A percentile compares a stretch with the other conserved stretches of the same genome.
Evolutionary conservation across 2,888 invertebrate species (phyloP).

Genomic region (Lasioglossum morio): DNA sequence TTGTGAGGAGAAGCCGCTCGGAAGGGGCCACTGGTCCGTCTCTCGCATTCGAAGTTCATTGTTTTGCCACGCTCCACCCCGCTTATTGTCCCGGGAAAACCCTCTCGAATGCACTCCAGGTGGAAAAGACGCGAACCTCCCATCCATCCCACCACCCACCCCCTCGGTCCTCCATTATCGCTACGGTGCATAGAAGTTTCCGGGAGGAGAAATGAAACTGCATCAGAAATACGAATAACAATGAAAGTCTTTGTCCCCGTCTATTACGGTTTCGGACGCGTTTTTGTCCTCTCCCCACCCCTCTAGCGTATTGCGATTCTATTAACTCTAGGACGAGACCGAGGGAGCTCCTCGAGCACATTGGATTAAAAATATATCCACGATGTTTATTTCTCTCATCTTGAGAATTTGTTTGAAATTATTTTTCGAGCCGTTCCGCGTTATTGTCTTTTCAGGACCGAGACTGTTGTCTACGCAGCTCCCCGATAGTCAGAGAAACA

Average conservation of each 20-base stretch:
- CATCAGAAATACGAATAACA: constrained; percentile 23
- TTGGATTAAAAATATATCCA: not conserved
- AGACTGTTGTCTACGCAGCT: constrained; percentile 31
- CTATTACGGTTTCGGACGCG: constrained; percentile 1
- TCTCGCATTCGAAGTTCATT: constrained; percentile 63
- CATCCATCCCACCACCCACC: not conserved
- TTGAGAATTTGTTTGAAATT: not conserved
- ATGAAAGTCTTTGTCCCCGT: constrained; percentile 29
- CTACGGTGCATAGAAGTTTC: constrained; percentile 9
- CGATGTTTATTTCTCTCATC: not conserved
- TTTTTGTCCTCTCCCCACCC: not conserved
- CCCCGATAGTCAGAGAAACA: constrained; percentile 28
- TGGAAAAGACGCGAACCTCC: constrained; percentile 52
- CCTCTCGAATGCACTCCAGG: constrained; percentile 52
- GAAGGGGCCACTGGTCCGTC: constrained; percentile 43
- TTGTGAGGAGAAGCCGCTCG: constrained; percentile 34
- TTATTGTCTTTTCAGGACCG: not conserved
- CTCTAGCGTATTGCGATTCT: not conserved
- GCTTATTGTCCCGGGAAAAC: constrained; percentile 59
- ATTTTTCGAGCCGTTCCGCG: not conserved
- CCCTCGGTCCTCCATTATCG: constrained; percentile 10
- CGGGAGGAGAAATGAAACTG: constrained; percentile 32
- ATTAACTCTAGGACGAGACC: not conserved
- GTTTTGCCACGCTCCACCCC: constrained; percentile 58
- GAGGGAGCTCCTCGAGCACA: not conserved